These are phyloP conservation scores for Gouania willdenowi DNA, from an alignment of 2,797 vertebrate genomes.

Conservation along the genomic window DNA sequence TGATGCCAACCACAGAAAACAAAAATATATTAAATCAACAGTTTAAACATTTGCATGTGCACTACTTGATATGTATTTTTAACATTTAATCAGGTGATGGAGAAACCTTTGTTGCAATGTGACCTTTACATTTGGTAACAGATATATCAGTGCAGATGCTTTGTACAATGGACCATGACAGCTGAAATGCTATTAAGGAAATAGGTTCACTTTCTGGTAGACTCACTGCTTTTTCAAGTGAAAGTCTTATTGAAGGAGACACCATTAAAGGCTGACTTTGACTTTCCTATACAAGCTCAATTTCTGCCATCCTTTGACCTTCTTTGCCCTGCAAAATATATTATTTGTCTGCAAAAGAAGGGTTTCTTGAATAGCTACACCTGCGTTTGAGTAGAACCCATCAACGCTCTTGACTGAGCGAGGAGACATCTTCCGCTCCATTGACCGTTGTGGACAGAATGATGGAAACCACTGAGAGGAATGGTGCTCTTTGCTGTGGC, in stretches of 20 bases:
- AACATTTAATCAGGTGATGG: too few relatives aligned
- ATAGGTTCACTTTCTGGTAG: background rate
- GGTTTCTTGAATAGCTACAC: constrained; percentile 40
- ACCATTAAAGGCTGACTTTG: constrained; percentile 24
- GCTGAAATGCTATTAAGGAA: background rate
- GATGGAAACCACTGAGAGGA: constrained; percentile 52
- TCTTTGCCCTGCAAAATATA: constrained; percentile 28
- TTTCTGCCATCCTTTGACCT: constrained; percentile 21
- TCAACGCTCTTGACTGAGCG: constrained; percentile 21
- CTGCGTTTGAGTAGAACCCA: constrained; percentile 24
- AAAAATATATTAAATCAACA: too few relatives aligned
- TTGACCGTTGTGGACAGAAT: constrained; percentile 40
- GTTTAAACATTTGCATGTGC: too few relatives aligned
- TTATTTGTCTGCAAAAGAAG: constrained; percentile 35
- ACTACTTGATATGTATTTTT: too few relatives aligned
- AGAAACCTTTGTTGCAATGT: too few relatives aligned
- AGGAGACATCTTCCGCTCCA: constrained; percentile 41
- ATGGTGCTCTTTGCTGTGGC: constrained; percentile 26
- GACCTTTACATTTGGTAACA: too few relatives aligned
- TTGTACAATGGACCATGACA: background rate
- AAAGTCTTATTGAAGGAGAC: constrained; percentile 8
- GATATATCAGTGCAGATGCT: too few relatives aligned
- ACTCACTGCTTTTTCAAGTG: too few relatives aligned
- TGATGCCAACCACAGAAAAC: too few relatives aligned
- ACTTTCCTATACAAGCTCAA: constrained; percentile 26